Evolutionary conservation across 2,797 vertebrate genomes (phyloP).

Genomic region (Urophycis tenuis): DNA sequence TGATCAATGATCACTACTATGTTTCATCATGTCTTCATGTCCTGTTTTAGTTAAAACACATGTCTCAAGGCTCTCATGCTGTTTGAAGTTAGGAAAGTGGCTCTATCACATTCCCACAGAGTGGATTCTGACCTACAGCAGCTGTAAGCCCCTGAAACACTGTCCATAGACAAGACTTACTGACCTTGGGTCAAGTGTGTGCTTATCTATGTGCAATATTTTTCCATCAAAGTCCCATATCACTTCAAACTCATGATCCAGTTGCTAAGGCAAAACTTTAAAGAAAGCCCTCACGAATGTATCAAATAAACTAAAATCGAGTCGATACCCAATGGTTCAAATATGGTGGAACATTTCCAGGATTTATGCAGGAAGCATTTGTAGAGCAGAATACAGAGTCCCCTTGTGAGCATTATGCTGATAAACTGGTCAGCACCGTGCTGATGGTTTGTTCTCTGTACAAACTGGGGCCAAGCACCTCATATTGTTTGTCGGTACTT

Average conservation of each 20-base stretch:
- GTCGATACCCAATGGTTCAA: neutral
- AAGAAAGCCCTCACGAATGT: neutral
- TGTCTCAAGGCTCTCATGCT: no score
- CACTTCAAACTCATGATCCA: neutral
- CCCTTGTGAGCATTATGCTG: no score
- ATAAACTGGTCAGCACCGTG: no score
- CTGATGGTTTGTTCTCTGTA: no score
- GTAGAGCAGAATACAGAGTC: no score
- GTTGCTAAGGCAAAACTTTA: neutral
- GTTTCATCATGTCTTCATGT: no score
- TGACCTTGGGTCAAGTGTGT: neutral
- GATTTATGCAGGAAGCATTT: no score
- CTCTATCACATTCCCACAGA: neutral
- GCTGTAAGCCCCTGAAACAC: neutral
- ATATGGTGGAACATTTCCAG: neutral
- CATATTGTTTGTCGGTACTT: no score
- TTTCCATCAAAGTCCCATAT: neutral
- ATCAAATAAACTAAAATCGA: neutral
- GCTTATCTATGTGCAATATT: neutral
- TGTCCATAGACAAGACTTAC: neutral
- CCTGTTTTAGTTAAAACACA: no score
- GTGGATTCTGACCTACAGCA: neutral
- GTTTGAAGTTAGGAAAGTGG: no score
- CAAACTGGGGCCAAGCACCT: no score
- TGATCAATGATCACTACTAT: neutral